Base-by-base conservation (phyloP, 2,797 vertebrate species). In the Eptatretus atami region DNA sequence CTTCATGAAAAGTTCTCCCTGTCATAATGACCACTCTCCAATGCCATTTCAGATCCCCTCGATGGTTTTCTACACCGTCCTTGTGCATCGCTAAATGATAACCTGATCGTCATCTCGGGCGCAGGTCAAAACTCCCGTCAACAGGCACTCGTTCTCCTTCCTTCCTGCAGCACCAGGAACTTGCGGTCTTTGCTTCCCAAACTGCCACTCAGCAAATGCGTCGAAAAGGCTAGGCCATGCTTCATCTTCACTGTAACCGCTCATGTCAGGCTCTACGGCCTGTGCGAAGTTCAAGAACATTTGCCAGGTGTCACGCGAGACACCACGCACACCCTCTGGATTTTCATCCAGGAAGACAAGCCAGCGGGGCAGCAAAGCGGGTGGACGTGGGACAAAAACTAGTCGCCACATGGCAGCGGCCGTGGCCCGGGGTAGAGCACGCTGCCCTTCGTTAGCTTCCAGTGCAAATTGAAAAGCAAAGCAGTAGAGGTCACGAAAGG, bases 201-300 rank as follows among this genome's bases (percentile, higher is more conserved):
- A 24, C 57, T n/a, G 15, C 57, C 57, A 61, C 57, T 61, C 57
- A 9, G 57, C 57, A 24, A 61, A 61, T 24, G 57, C 57, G 57
- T 61, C 57, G 57, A 61, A 61, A 24, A 61, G 57, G 57, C 57
- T 61, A 24, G 57, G 57, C 57, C 57, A 61, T n/a, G 57, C 57
- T 24, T 61, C 57, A 12, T 61, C 57, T 24, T 61, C 57, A 24
- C 15, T 24, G 11, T 61, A 61, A 10, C 57, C 57, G 57, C 15
- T 24, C 57, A 61, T n/a, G 57, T 61, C 57, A 24, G 57, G 57
- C 57, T 24, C 57, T 24, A 24, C 57, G 57, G 57, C 57, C 9
- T 61, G 57, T 12, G 57, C 57, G 10, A 61, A 61, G 57, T 24
- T 61, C 15, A 24, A 24, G 11, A 61, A 61, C 57, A 61, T 61